Conservation (phyloP, 2,888 invertebrate species). For the Oligia fasciuncula region DNA sequence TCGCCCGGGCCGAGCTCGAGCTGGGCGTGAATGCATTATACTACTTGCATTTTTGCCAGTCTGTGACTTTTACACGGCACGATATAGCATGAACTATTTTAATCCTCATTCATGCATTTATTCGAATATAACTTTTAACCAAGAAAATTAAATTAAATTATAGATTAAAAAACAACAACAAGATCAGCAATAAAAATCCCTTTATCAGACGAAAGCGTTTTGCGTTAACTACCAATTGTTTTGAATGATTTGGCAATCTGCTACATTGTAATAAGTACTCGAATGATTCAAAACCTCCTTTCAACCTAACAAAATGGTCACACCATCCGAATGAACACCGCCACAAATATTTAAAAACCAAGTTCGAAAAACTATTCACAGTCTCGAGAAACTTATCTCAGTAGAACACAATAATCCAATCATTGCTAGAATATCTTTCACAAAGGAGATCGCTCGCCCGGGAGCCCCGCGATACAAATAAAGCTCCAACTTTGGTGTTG, state of each 20-base stretch:
- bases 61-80: too few relatives aligned
- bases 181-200: neutral
- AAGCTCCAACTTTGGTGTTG: slow-evolving; percentile 17
- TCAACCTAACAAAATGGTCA: neutral
- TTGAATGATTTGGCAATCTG: neutral
- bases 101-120: neutral
- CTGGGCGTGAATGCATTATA: too few relatives aligned
- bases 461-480: slow-evolving; percentile 7
- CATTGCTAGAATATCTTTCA: slow-evolving; percentile 19
- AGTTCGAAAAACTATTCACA: slow-evolving; percentile 10
- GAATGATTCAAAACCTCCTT: neutral
- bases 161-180: neutral
- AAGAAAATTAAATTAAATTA: neutral
- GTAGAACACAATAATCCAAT: slow-evolving; percentile 32
- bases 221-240: neutral
- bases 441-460: slow-evolving; percentile 4
- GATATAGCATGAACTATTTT: neutral
- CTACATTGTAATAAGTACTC: neutral
- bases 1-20: too few relatives aligned
- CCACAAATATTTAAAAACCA: neutral
- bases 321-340: neutral
- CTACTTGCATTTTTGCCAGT: neutral
- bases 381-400: slow-evolving; percentile 8
- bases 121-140: neutral
- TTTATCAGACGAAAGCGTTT: neutral